Evolutionary conservation across 2,888 invertebrate genomes (phyloP), one percentile per base, ranked within the genome.

Genomic region (Pherbina coryleti): DNA sequence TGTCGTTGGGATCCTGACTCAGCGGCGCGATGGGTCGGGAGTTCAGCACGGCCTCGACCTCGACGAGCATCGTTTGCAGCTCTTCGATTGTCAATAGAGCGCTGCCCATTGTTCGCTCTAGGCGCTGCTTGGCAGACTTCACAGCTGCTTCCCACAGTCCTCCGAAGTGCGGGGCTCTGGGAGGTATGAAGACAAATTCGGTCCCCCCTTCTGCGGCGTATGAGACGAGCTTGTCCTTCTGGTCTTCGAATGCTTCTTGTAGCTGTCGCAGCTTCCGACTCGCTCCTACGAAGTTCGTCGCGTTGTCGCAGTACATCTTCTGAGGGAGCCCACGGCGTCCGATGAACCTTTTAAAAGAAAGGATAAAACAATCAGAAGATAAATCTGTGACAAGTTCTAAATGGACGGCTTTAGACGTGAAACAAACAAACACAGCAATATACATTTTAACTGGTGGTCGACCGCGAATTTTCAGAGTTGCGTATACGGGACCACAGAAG

Each of bases 11-110:
- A 60, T 80, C 76, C 5, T 75, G 25, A 19, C 74, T 75, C 11
- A 79, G 74, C 55, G 82, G 76, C 44, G 79, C 70, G 28, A 82
- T 77, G 4, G 82, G 82, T n/a, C 81, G 57, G 17, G 81, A 81
- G 66, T 83, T 83, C 17, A 83, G 76, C 64, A 81, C 77, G 17
- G 79, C 79, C 73, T 82, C 81, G 22, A 81, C 77, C 64, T 76
- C 53, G n/a, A 25, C 53, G 17, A 73, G 57, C 14, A 55, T 9
- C 7, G 64, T 72, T 2, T 17, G 14, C 55, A 77, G 34, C 19
- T 77, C 77, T 19, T 77, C 77, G 14, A 4, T 8, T 0, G 44
- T 64, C 3, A 62, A 19, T 5, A 55, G 9, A 31, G 44, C 57
- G 37, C 49, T 64, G 51, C 55, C 66, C 7, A 60, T 19, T 2